Base-by-base conservation (phyloP, 2,888 invertebrate species). In the Pegoplata infirma region DNA sequence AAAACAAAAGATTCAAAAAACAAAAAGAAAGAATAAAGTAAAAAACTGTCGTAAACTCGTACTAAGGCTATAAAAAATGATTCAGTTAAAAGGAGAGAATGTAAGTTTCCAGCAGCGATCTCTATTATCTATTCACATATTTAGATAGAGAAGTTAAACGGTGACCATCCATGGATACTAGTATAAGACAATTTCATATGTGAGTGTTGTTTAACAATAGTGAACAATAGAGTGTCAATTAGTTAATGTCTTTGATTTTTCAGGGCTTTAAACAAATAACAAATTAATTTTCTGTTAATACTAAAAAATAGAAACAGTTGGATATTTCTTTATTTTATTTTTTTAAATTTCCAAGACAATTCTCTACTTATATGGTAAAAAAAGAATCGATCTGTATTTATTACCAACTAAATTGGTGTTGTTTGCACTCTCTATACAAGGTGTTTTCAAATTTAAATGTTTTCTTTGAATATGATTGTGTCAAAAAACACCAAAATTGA, bases 181-280 rank as follows among this genome's bases (percentile, higher is more conserved):
- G 40, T 46, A n/a, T n/a, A n/a, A 25, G 23, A 44, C 23, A 40
- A 44, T 66, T 25, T 44, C 53, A 44, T 14, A 17, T 28, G 49
- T n/a, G 28, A 23, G 55, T 36, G 51, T 44, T 61, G 16, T 40
- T 51, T 32, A 32, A 68, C 69, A 69, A 61, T 69, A 25, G 8
- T 16, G 25, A 76, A 80, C 80, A 80, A 81, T 74, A 76, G 77
- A 59, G 73, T 77, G 72, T 79, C 76, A 81, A 82, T 82, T 81
- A 80, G 81, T 82, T 81, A 80, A 82, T 77, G 79, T 79, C 81
- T 63, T 49, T 76, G 79, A 76, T 75, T 77, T 79, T 79, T 61
- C 61, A 68, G 19, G 40, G 53, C 21, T 44, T 63, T 17, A 61
- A 56, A 49, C 19, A 74, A 53, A 36, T 75, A 75, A 71, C 67